phyloP scores from a whole-genome alignment of 2,113 vertebrate genomes.

The Mesoclemmys tuberculata region DNA sequence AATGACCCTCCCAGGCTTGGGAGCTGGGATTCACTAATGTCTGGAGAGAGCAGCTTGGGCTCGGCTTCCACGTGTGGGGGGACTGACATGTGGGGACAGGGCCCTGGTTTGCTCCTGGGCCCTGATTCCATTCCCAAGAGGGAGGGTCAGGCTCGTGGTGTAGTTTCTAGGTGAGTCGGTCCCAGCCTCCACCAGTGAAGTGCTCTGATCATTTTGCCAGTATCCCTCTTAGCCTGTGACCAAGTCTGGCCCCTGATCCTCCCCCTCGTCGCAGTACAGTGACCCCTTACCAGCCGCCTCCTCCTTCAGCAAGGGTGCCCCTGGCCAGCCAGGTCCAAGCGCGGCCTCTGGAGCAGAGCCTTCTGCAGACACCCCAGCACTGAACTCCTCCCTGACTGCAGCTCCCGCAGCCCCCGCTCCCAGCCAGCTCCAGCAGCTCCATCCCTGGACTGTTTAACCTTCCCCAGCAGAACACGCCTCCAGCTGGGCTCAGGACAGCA shows the following conservation, averaged over 20 bases:
- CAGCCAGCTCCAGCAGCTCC: too few species aligned
- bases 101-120: neutral
- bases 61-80: neutral
- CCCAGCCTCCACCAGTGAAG: neutral
- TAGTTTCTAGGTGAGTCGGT: neutral
- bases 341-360: neutral
- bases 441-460: too few species aligned
- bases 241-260: neutral
- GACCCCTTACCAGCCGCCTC: neutral
- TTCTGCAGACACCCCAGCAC: neutral
- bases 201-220: neutral
- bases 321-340: neutral
- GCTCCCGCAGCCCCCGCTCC: neutral
- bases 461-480: too few species aligned
- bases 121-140: neutral
- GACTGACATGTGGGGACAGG: neutral
- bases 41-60: neutral
- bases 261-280: neutral
- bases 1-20: neutral
- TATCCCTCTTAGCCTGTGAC: neutral
- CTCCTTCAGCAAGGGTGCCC: neutral
- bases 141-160: neutral
- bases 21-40: neutral
- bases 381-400: neutral
- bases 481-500: neutral